Conservation (phyloP, 2,113 vertebrate genomes). For the Sapajus apella region DNA sequence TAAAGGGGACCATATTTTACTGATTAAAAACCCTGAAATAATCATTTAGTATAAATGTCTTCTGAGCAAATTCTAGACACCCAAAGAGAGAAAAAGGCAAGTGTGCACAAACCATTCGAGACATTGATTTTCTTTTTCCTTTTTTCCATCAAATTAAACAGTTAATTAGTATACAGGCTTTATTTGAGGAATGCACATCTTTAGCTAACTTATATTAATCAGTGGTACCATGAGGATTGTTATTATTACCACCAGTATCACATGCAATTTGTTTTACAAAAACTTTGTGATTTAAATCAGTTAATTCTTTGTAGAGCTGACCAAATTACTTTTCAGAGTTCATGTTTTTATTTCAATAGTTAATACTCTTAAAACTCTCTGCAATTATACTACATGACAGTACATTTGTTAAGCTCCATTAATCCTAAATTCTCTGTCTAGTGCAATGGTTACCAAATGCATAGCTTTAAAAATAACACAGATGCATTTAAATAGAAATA, state of each 20-base stretch:
- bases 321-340: slow-evolving; percentile 60
- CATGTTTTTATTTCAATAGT: slow-evolving; percentile 65
- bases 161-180: background rate
- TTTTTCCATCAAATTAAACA: background rate
- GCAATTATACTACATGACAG: slow-evolving; percentile 49
- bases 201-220: slow-evolving; percentile 53
- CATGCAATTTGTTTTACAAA: slow-evolving; percentile 70
- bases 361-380: slow-evolving; percentile 55
- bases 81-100: slow-evolving; percentile 7
- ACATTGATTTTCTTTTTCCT: slow-evolving; percentile 18
- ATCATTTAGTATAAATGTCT: background rate
- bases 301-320: slow-evolving; percentile 65
- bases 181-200: slow-evolving; percentile 21
- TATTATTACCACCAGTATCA: slow-evolving; percentile 66
- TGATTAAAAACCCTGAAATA: background rate
- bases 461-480: slow-evolving; percentile 21
- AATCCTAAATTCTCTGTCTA: slow-evolving; percentile 56
- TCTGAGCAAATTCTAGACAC: slow-evolving; percentile 34
- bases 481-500: background rate
- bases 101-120: background rate
- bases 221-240: background rate
- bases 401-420: slow-evolving; percentile 66
- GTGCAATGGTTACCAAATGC: slow-evolving; percentile 55
- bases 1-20: background rate
- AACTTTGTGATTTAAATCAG: slow-evolving; percentile 59